Evolutionary conservation across 2,113 vertebrate genomes (phyloP).

Genomic region (Festucalex cinctus): DNA sequence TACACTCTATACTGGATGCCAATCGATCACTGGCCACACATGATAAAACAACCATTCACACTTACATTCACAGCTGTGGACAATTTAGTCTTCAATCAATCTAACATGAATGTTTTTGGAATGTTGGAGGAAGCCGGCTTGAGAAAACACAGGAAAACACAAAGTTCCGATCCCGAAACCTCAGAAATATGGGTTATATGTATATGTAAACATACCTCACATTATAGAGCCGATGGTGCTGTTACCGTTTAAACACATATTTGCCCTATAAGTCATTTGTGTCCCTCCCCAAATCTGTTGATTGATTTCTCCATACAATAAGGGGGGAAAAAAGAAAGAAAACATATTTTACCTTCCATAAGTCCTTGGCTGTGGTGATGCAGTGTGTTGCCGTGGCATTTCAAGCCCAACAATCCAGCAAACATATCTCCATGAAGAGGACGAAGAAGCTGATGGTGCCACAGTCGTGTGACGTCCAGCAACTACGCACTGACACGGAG

Average conservation of each 20-base stretch:
- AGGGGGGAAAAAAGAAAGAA: background rate
- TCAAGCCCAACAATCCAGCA: conserved; percentile 67
- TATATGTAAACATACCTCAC: background rate
- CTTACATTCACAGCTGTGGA: background rate
- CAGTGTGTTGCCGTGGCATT: conserved; percentile 39
- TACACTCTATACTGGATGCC: background rate
- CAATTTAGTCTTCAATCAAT: background rate
- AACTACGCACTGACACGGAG: conserved; percentile 11
- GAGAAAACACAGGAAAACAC: background rate
- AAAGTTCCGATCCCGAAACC: background rate
- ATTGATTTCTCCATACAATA: background rate
- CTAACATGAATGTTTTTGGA: background rate
- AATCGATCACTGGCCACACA: background rate
- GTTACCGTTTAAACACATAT: background rate
- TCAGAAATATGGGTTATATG: background rate
- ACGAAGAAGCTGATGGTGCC: conserved; percentile 12
- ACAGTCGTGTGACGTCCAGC: background rate
- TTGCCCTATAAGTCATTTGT: too few relatives aligned
- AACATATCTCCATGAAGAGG: conserved; percentile 57
- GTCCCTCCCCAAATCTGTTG: too few relatives aligned
- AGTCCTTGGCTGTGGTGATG: conserved; percentile 35
- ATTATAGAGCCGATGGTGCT: background rate
- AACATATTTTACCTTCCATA: conserved; percentile 49
- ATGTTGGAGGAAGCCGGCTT: background rate
- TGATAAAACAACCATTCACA: background rate